Evolutionary conservation across 1,140 invertebrate genomes (phyloP).

Genomic region (Lepidotrigona ventralis): DNA sequence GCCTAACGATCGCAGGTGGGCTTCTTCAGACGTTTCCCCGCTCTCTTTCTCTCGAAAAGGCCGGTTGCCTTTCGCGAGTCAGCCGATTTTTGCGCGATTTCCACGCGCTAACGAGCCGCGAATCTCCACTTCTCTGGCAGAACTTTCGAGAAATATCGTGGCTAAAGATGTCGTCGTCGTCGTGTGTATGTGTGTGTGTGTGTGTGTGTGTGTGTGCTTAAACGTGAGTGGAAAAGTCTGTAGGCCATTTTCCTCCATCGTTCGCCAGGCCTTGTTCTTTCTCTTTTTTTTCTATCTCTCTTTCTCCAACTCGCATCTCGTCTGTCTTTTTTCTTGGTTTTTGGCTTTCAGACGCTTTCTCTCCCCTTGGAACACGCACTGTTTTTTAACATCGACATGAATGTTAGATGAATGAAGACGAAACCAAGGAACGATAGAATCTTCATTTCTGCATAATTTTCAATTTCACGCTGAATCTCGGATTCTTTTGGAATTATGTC

Average conservation of each 20-base stretch:
- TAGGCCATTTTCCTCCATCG: conserved; percentile 55
- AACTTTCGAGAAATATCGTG: conserved; percentile 43
- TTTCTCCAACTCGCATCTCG: too few relatives aligned
- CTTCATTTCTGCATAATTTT: too few relatives aligned
- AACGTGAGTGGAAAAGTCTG: conserved; percentile 58
- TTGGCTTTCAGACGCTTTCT: too few relatives aligned
- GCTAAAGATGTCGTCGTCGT: background rate
- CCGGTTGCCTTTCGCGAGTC: conserved; percentile 15
- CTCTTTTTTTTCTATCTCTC: background rate
- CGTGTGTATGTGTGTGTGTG: background rate
- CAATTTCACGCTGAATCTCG: too few relatives aligned
- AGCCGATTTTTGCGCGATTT: conserved; percentile 53
- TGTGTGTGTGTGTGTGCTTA: conserved; percentile 32
- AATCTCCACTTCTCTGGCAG: conserved; percentile 44
- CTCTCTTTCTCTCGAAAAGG: background rate
- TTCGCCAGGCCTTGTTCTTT: background rate
- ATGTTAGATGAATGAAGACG: too few relatives aligned
- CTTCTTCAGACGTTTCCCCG: background rate
- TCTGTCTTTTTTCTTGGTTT: too few relatives aligned
- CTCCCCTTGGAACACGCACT: too few relatives aligned
- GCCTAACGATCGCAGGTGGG: conserved; percentile 13
- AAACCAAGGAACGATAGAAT: too few relatives aligned
- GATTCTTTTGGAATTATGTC: too few relatives aligned
- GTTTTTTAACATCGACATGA: too few relatives aligned
- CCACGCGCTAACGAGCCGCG: conserved; percentile 59